phyloP scores from a whole-genome alignment of 1,140 invertebrate genomes.

The Euwallacea similis region DNA sequence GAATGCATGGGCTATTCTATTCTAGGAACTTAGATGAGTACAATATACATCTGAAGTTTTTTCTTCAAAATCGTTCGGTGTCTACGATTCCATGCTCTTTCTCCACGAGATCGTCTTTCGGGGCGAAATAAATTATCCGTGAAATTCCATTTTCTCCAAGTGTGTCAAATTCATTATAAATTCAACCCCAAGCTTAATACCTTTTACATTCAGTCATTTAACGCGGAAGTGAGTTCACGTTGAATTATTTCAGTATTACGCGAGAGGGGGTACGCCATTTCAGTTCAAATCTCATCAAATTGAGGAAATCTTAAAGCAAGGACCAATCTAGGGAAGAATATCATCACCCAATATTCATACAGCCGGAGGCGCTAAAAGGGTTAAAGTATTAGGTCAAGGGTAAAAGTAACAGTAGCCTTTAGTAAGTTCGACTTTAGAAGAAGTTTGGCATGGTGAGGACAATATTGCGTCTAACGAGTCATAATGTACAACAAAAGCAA shows the following conservation, averaged over 20 bases:
- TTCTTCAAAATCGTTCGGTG: not conserved
- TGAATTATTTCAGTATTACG: not conserved
- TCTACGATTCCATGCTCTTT: not conserved
- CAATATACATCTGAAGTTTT: not conserved
- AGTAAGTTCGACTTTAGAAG: too few relatives aligned
- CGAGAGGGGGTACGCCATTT: not conserved
- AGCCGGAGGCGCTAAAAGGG: too few relatives aligned
- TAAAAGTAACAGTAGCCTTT: too few relatives aligned
- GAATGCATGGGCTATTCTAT: slow-evolving; percentile 15
- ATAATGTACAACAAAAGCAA: too few relatives aligned
- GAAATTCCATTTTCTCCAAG: slow-evolving; percentile 11
- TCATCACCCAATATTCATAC: too few relatives aligned
- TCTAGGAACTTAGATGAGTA: not conserved
- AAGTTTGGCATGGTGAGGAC: too few relatives aligned
- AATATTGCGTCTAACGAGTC: too few relatives aligned
- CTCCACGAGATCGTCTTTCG: not conserved
- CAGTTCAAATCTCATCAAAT: too few relatives aligned
- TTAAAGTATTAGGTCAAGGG: too few relatives aligned
- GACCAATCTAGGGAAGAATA: too few relatives aligned
- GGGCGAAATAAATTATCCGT: slow-evolving; percentile 4
- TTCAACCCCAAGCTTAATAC: slow-evolving; percentile 4
- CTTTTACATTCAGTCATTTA: slow-evolving; percentile 8
- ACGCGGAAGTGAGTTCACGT: not conserved
- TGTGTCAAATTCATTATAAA: slow-evolving; percentile 10
- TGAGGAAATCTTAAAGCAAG: too few relatives aligned